Percentiles rank a stretch among this genome's conserved stretches.
Evolutionary conservation across 1,140 invertebrate species (phyloP).

Genomic region (Bombus consobrinus): DNA sequence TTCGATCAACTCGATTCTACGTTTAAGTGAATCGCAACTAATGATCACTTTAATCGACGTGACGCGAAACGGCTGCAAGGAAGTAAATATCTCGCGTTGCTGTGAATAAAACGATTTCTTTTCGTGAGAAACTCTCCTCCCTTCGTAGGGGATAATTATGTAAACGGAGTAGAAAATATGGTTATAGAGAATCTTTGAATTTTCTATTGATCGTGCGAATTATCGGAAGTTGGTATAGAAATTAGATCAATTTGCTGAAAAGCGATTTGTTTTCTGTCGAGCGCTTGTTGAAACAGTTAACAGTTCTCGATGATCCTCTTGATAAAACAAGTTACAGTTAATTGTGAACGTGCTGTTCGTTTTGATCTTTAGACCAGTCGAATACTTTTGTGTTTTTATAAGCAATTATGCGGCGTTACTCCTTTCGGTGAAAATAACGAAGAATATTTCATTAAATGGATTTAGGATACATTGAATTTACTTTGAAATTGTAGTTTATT

Average conservation of each 20-base stretch:
- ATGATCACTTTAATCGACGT: constrained; percentile 9
- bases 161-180: neutral
- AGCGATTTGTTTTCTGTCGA: neutral
- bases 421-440: neutral
- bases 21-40: constrained; percentile 9
- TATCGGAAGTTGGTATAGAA: neutral
- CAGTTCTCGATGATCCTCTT: neutral
- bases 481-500: too few relatives aligned
- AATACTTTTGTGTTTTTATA: neutral
- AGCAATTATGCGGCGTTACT: neutral
- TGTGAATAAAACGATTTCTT: neutral
- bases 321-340: neutral
- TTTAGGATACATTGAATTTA: neutral
- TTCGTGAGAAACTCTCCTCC: neutral
- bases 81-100: neutral
- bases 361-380: neutral
- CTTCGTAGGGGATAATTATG: neutral
- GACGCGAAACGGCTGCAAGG: neutral
- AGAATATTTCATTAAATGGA: neutral
- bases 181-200: too few relatives aligned
- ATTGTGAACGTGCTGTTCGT: neutral
- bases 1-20: constrained; percentile 14
- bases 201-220: too few relatives aligned
- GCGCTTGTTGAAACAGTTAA: neutral
- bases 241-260: neutral